A percentile compares a stretch with the other conserved stretches of the same genome.
These are phyloP conservation scores for Echinometra lucunter DNA, from an alignment of 53 echinoderm and acorn worm genomes.

Conservation along the genomic window DNA sequence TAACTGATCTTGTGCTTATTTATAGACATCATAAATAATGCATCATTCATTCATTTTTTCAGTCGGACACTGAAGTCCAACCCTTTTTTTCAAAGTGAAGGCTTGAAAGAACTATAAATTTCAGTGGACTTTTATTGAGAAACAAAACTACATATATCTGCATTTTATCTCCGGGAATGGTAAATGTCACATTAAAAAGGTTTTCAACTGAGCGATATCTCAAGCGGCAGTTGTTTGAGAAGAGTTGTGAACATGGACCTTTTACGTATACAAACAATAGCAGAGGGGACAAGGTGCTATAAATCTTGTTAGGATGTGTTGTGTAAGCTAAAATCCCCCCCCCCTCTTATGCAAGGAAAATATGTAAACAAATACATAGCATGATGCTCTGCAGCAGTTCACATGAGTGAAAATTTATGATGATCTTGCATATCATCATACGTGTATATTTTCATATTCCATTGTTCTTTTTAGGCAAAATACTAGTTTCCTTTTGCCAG, in stretches of 20 bases:
- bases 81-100: not conserved
- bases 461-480: too few species aligned
- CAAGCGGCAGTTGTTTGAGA: not conserved
- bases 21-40: not conserved
- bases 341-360: not conserved
- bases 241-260: not conserved
- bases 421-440: too few species aligned
- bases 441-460: too few species aligned
- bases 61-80: not conserved
- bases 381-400: not conserved
- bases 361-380: not conserved
- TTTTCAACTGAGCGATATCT: not conserved
- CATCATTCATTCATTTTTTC: not conserved
- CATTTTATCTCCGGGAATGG: not conserved
- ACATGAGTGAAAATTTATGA: too few species aligned
- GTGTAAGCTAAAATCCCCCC: not conserved
- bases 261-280: constrained; percentile 32
- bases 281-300: not conserved
- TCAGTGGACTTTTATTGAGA: constrained; percentile 2
- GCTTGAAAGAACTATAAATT: not conserved
- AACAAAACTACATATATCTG: not conserved
- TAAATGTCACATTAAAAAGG: constrained; percentile 20
- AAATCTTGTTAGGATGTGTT: not conserved
- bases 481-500: too few species aligned
- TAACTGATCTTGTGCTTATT: not conserved